These are phyloP conservation scores for Coptodon bakossiorum DNA, from an alignment of 2,113 vertebrate genomes.

Conservation along the genomic window DNA sequence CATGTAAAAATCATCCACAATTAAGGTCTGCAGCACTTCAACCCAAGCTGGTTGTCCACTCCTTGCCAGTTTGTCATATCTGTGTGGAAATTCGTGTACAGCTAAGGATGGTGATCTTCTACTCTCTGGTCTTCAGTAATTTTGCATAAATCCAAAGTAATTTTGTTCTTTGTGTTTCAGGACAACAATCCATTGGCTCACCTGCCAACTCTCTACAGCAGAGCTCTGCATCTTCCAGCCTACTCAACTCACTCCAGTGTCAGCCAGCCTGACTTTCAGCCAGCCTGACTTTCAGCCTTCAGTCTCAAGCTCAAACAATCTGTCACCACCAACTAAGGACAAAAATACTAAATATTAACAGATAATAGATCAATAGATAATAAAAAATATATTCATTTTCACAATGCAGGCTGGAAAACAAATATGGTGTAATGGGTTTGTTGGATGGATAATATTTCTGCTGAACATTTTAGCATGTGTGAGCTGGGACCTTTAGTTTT, in stretches of 20 bases:
- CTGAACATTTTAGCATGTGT: background rate
- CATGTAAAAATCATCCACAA: background rate
- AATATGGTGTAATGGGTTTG: background rate
- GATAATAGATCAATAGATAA: background rate
- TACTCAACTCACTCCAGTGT: background rate
- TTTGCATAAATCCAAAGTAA: background rate
- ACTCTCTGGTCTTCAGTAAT: background rate
- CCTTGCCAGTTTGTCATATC: background rate
- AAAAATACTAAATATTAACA: background rate
- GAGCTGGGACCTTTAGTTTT: background rate
- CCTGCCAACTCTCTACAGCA: background rate
- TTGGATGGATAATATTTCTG: background rate
- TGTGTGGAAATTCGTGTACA: background rate
- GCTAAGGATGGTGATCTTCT: background rate
- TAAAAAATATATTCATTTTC: fast-evolving
- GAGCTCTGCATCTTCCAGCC: background rate
- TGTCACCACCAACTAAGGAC: background rate
- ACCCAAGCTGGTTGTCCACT: background rate
- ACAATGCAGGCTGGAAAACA: background rate
- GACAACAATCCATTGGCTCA: background rate
- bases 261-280: background rate
- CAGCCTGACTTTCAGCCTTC: background rate
- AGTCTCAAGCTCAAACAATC: background rate
- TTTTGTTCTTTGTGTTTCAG: background rate
- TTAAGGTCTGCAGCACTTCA: background rate